Conservation (phyloP, 2,888 invertebrate species). For the Tipula confusa region DNA sequence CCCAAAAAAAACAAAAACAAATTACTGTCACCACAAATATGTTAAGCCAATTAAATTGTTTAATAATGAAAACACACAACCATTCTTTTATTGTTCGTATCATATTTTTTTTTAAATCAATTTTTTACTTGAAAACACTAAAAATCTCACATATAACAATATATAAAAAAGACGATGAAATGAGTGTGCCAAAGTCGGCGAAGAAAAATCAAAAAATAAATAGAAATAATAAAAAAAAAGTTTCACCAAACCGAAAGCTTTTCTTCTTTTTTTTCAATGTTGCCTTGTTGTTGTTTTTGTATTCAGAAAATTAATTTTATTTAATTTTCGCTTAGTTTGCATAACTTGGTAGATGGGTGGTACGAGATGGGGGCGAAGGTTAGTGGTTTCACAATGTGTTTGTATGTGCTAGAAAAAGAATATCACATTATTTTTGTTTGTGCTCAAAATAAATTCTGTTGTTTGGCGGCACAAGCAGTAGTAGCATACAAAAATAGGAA, state of each 20-base stretch:
- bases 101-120: not conserved
- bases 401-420: not conserved
- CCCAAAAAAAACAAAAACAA: too few species aligned
- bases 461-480: not conserved
- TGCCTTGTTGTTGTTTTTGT: not conserved
- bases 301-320: slow-evolving; percentile 12
- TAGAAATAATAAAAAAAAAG: not conserved
- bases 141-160: not conserved
- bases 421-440: not conserved
- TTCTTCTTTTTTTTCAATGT: not conserved
- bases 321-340: slow-evolving; percentile 3
- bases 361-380: not conserved
- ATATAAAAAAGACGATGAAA: not conserved
- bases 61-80: not conserved
- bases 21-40: not conserved
- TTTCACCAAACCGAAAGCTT: not conserved
- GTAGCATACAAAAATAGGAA: not conserved
- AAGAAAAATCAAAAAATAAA: not conserved
- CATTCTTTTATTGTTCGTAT: not conserved
- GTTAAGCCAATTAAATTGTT: not conserved
- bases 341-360: not conserved
- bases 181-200: not conserved
- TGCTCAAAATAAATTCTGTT: not conserved
- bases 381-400: not conserved
- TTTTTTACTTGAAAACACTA: not conserved